A percentile compares a stretch with the other conserved stretches of the same genome.
Conservation (phyloP, 2,113 vertebrate species). For the Sceloporus undulatus region DNA sequence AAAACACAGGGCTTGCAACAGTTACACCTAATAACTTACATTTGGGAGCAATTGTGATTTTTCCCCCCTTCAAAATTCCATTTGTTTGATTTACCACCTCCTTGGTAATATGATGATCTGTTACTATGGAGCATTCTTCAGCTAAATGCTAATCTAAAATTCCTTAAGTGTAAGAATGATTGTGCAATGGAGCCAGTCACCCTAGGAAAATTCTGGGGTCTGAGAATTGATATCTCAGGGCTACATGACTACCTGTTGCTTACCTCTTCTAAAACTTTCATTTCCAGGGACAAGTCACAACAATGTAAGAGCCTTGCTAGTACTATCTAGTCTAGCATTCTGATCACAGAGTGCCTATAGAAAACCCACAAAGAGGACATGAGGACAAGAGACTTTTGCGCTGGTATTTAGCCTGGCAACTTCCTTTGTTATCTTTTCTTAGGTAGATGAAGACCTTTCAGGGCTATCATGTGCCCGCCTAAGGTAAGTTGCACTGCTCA, state of each 20-base stretch:
- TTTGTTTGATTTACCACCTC: conserved; percentile 57
- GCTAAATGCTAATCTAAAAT: background rate
- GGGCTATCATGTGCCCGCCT: too few species aligned
- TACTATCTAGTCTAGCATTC: too few species aligned
- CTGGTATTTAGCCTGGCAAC: too few species aligned
- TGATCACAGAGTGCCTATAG: too few species aligned
- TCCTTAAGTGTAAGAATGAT: background rate
- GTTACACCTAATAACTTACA: conserved; percentile 73
- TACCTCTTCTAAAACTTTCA: too few species aligned
- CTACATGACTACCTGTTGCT: background rate
- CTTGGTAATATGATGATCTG: fast-evolving
- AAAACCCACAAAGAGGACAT: too few species aligned
- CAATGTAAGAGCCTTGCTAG: too few species aligned
- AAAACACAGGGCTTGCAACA: conserved; percentile 71
- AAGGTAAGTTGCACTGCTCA: too few species aligned
- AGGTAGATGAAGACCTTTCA: too few species aligned
- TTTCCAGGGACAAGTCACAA: too few species aligned
- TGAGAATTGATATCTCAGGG: background rate
- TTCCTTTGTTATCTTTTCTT: too few species aligned
- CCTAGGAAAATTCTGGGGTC: background rate
- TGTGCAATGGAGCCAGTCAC: background rate
- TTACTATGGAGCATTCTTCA: background rate
- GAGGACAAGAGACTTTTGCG: too few species aligned
- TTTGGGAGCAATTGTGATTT: conserved; percentile 46
- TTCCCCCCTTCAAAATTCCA: conserved; percentile 43